These are phyloP conservation scores for Alexandromys fortis DNA, from an alignment of 2,113 vertebrate genomes.

Conservation along the genomic window DNA sequence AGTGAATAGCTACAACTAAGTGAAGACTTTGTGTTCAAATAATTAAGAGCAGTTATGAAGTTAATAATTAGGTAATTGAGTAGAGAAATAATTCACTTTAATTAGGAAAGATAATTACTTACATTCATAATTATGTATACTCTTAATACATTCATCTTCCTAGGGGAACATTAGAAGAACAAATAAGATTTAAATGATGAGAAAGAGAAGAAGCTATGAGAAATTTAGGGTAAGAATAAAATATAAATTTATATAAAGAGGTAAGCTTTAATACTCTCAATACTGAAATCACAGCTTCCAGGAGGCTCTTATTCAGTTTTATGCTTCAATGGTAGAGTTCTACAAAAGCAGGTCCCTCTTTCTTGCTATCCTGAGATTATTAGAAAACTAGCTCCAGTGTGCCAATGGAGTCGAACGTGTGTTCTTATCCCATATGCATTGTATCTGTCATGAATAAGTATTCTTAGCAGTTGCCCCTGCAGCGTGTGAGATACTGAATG, in stretches of 20 bases:
- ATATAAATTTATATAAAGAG: background rate
- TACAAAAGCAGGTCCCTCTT: background rate
- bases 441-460: background rate
- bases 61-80: conserved; percentile 24
- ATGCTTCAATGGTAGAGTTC: background rate
- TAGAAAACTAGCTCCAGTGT: background rate
- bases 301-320: background rate
- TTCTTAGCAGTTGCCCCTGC: background rate
- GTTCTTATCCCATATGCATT: background rate
- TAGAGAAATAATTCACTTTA: conserved; percentile 10
- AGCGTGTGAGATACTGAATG: background rate
- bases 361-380: background rate
- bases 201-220: background rate
- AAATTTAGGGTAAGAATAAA: background rate
- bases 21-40: background rate
- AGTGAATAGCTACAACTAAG: background rate
- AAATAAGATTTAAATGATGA: background rate
- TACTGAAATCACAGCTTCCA: background rate
- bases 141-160: background rate
- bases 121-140: background rate
- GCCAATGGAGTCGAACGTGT: fast-evolving
- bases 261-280: background rate
- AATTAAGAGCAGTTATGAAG: background rate
- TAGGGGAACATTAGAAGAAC: background rate
- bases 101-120: conserved; percentile 47